Evolutionary conservation across 2,888 invertebrate genomes (phyloP), one percentile per base, ranked within the genome.

Genomic region (Campoletis raptor): DNA sequence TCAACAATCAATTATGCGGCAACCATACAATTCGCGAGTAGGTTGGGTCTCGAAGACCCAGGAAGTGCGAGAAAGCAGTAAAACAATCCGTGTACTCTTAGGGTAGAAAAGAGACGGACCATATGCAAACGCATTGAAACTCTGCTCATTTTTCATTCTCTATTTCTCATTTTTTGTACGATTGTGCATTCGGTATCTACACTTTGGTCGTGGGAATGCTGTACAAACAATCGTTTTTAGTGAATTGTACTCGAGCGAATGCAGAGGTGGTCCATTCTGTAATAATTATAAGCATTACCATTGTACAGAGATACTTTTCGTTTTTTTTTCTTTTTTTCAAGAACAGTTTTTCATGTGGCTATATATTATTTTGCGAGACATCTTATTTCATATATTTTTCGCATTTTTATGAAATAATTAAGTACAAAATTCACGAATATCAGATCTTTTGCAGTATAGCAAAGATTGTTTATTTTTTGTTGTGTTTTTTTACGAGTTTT

Each of bases 201-300:
- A 77, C 70, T 30, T 81, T 81, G 81, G 66, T 81, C 85, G 81
- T 85, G 72, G 36, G 61, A 85, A 81, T 81, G 72, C 64, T 8
- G 77, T 82, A 69, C 54, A 54, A 81, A 72, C 78, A 64, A 80
- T 77, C 61, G 57, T 85, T 73, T 76, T 78, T 73, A 72, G 83
- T 73, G 67, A 57, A 52, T 66, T 76, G 69, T 69, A 83, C 78
- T 61, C 77, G 48, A 66, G 70, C 73, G 78, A 80, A 74, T 87
- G 81, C 73, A 78, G 74, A 74, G 70, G 73, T 84, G 85, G 79
- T 85, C 85, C 78, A 42, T 85, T 80, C 18, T 72, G 66, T 83
- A 81, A 76, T 89, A 78, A 87, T 85, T 37, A 81, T 83, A 85
- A 89, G 85, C 78, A 81, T 72, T 81, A 48, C 61, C 64, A 84